Evolutionary conservation across 2,888 invertebrate species (phyloP), one percentile per base, ranked within the genome.

Genomic region (Archips crataeganus): DNA sequence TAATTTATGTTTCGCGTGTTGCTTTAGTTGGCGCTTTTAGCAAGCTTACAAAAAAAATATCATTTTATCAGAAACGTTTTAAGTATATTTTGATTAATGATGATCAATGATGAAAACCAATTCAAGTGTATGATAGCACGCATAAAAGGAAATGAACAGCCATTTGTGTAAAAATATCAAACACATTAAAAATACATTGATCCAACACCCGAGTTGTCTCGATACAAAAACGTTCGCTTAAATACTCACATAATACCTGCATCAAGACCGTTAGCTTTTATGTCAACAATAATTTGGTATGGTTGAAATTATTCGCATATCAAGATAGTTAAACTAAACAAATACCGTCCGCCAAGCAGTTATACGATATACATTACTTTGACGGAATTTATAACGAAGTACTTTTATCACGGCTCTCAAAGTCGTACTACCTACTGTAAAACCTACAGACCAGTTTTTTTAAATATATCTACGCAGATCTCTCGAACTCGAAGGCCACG

Each of bases 171-270:
- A 74, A 67, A 68, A 63, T 68, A 72, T 42, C 59, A 60, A 66
- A 36, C 36, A 54, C 66, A 74, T 74, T 70, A 62, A 57, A 70
- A 70, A 71, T 45, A 66, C 74, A 62, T 66, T 62, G 61, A 70
- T 45, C 61, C 51, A 32, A 60, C 65, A 13, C 11, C 51, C 15
- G 60, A 51, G 42, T 57, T 36, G 61, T 39, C n/a, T 45, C 32
- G 68, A 47, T 49, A 49, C 32, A 9, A 15, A 63, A 47, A 34
- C 15, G 23, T 36, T 36, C 23, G 32, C 45, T 45, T 15, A 62
- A 23, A 34, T 64, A 45, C 23, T 54, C 23, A 3, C 9, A 23
- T 54, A 51, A 5, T 8, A 15, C 15, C 6, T 51, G 51, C 5
- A 51, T 51, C 15, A 51, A n/a, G 15, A 51, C 13, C 3, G 13